Evolutionary conservation across 2,797 vertebrate species (phyloP), one percentile per base, ranked within the genome.

Genomic region (Microctenopoma steveboyesi): DNA sequence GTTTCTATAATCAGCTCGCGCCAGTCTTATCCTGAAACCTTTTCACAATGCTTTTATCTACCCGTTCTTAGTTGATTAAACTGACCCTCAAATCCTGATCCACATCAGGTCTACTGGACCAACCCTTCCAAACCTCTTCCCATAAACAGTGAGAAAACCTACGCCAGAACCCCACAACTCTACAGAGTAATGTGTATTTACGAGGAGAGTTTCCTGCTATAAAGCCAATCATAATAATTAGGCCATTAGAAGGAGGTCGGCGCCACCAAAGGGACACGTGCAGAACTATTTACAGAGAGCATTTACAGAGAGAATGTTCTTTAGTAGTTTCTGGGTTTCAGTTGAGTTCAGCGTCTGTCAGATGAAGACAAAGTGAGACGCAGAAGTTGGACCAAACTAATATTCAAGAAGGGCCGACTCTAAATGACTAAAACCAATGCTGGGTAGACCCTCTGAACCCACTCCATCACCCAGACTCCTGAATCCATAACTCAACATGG

Each of bases 171-270:
- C 3, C 48, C 0, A 9, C 37, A 27, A 40, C 50, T 51, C 16
- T 12, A 33, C 6, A 59, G 33, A 50, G 5, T 55, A 69, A 60
- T 49, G 39, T 40, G 14, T 49, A 65, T 69, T 69, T 72, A 78
- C 52, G 54, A 61, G 69, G 14, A 72, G 12, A 11, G 43, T 28
- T 45, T 64, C 53, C 30, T 57, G 28, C 51, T 69, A 51, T 56
- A 59, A 51, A 73, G 35, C 57, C 79, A 84, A 80, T 73, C 53
- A 63, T 76, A 65, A 52, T 74, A 85, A 86, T 83, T 66, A 83
- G 79, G 81, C 27, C 70, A 73, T 76, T 74, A 74, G 56, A 84
- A 86, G 52, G 76, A 86, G 84, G 80, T 66, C 81, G 70, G 58
- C 63, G 62, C 40, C 61, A 68, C 77, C 66, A 52, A 83, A 64